Base-by-base conservation (phyloP, 2,888 invertebrate species). In the Drosophila neotestacea region DNA sequence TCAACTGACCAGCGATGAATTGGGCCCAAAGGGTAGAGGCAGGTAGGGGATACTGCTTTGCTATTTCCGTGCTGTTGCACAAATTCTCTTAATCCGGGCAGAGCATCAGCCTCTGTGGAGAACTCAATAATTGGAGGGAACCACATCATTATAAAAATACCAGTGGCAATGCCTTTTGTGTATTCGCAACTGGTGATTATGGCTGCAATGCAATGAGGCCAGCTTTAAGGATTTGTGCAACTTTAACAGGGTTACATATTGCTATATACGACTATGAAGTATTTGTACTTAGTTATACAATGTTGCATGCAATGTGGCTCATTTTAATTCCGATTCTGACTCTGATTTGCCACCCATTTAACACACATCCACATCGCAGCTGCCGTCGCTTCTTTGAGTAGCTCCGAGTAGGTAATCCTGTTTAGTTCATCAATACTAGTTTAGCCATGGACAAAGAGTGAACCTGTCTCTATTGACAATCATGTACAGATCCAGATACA, bases 381-480 rank as follows among this genome's bases (percentile, higher is more conserved):
- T 46, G 46, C 13, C 13, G 28, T 30, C 30, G 54, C 46, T 50
- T 42, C 72, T 71, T 54, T 61, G 77, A 70, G 61, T 66, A 50
- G 65, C 65, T 56, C 54, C 60, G 10, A 36, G 65, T 38, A n/a
- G 70, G 74, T 81, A 87, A 81, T 81, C 88, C 81, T 85, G 88
- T 85, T 85, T 85, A 80, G 86, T 83, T 83, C 77, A 88, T 88
- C 88, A 85, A 83, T 83, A 75, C 76, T 79, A 88, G 83, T 88
- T 84, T 84, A 87, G 85, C 77, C 82, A 47, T 55, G 84, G 68
- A 82, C 89, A 85, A 81, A 89, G 66, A 67, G 66, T 73, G 46
- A 80, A 71, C 55, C 74, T 72, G 68, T 65, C 63, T 44, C 67
- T 67, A 68, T 48, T 50, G 36, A 63, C 42, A 76, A 51, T 22